phyloP scores from a whole-genome alignment of 2,888 invertebrate species.

The Rotaria macrura region DNA sequence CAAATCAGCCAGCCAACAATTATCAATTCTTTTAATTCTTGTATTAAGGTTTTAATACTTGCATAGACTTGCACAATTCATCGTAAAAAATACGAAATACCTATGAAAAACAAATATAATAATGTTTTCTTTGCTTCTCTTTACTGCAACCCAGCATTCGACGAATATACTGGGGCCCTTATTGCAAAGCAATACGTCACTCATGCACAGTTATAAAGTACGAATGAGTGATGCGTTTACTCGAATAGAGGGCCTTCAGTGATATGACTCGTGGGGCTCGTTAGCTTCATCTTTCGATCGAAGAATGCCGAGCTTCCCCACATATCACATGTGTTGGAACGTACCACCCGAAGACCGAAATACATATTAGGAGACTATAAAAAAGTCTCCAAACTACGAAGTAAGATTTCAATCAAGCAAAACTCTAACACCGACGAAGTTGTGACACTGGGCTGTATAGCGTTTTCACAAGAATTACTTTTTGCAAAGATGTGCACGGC shows the following conservation, averaged over 20 bases:
- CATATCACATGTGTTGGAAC: not conserved
- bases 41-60: too few relatives aligned
- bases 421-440: not conserved
- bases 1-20: too few relatives aligned
- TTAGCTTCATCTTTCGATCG: not conserved
- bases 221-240: not conserved
- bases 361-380: not conserved
- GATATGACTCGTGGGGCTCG: not conserved
- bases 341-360: conserved; percentile 8
- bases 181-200: not conserved
- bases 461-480: not conserved
- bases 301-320: conserved; percentile 1
- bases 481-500: not conserved
- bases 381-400: not conserved
- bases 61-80: too few relatives aligned
- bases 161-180: not conserved
- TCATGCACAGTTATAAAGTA: not conserved
- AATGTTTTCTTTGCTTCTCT: too few relatives aligned
- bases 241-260: not conserved
- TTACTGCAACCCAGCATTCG: not conserved
- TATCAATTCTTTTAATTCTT: too few relatives aligned
- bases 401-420: not conserved
- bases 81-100: too few relatives aligned
- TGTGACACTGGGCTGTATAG: not conserved
- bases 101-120: too few relatives aligned